Evolutionary conservation across 2,797 vertebrate species (phyloP), one percentile per base, ranked within the genome.

Genomic region (Micrastur ruficollis): DNA sequence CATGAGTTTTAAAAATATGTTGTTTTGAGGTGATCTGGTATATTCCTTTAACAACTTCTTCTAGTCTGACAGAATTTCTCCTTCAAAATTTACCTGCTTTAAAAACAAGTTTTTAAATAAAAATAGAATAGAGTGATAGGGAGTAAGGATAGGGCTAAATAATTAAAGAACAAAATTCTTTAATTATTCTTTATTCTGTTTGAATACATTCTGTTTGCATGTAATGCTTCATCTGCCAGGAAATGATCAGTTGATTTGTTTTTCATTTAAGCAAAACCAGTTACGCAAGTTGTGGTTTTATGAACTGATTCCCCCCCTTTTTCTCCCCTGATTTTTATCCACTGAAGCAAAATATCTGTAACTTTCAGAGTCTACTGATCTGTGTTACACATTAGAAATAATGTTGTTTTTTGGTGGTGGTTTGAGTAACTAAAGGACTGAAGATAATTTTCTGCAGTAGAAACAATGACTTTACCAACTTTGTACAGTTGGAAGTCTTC

Each of bases 231-330:
- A 47, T 96, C 81, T 85, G 84, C 79, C 71, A 80, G 86, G 89
- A 95, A 93, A 83, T 38, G 67, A 87, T 93, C 84, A 85, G 52
- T 89, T 92, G 89, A 80, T 92, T 95, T 95, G 81, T 86, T 94
- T 95, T 92, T 92, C 62, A 10, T 84, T 95, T 94, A 81, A 89
- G 76, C 73, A 90, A 76, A 93, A 62, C 38, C 59, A 91, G 71
- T 92, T 96, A 74, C 2, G 29, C 81, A 95, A 96, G 59, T 90
- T 86, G 75, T 80, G 75, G 92, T 89, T 95, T 78, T 53, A 67
- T 27, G 56, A 86, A 81, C 79, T 26, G 44, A 71, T 90, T 79
- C 12, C 29, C 25, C 71, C 26, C 29, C 18, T 29, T 63, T 86
- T 83, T 83, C 7, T 78, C 32, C 32, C 13, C 44, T 62, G 38